Conservation (phyloP, 1,140 invertebrate species). For the Drosophila ananassae region DNA sequence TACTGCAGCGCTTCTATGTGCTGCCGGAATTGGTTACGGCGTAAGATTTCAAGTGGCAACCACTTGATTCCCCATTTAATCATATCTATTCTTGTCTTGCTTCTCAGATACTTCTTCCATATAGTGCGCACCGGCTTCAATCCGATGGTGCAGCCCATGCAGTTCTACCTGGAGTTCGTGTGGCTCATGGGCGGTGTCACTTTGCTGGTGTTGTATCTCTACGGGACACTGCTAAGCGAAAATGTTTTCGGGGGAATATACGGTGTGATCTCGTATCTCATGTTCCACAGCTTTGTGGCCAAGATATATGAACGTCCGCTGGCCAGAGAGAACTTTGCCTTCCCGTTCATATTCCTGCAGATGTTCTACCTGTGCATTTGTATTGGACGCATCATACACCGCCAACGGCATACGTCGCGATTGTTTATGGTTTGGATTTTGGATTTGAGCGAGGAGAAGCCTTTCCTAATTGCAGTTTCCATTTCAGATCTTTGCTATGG, state of each 20-base stretch:
- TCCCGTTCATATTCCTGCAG: conserved; percentile 80
- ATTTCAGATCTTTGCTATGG: conserved; percentile 68
- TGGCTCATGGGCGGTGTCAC: conserved; percentile 82
- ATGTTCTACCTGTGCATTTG: conserved; percentile 80
- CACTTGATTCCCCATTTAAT: background rate
- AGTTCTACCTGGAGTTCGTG: conserved; percentile 81
- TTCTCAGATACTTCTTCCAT: conserved; percentile 73
- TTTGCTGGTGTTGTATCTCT: conserved; percentile 76
- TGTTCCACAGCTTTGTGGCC: conserved; percentile 80
- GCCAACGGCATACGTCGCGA: conserved; percentile 55
- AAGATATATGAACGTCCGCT: conserved; percentile 78
- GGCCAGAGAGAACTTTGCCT: conserved; percentile 81
- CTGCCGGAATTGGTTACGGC: conserved; percentile 75
- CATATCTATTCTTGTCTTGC: background rate
- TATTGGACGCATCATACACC: conserved; percentile 61
- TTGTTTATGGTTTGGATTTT: conserved; percentile 63
- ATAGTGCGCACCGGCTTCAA: conserved; percentile 63
- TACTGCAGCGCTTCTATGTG: conserved; percentile 75
- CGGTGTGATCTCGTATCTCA: conserved; percentile 79
- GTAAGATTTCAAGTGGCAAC: conserved; percentile 43
- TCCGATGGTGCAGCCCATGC: conserved; percentile 73
- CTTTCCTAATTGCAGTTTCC: background rate
- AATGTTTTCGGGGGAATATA: conserved; percentile 81
- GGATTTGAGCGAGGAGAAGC: background rate
- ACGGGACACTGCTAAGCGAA: conserved; percentile 75